A percentile compares a stretch with the other conserved stretches of the same genome.
These are phyloP conservation scores for Psittacula cyanocephala DNA, from an alignment of 2,113 vertebrate genomes.

Conservation along the genomic window DNA sequence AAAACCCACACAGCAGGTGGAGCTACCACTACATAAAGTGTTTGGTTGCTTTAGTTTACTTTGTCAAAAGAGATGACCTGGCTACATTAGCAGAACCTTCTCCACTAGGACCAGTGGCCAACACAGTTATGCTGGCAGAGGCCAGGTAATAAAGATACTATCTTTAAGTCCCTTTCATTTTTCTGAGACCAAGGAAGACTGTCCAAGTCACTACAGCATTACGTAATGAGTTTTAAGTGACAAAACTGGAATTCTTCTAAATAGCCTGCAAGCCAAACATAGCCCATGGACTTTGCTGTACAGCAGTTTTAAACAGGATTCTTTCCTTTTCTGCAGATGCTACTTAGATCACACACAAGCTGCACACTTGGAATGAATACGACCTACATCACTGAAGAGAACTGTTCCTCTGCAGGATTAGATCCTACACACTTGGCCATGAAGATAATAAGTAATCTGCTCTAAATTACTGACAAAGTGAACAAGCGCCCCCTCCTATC, in stretches of 20 bases:
- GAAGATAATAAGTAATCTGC: background rate
- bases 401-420: background rate
- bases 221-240: background rate
- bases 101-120: rapidly evolving
- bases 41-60: background rate
- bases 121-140: background rate
- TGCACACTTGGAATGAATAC: background rate
- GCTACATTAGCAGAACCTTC: background rate
- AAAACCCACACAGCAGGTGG: background rate
- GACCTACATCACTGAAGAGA: background rate
- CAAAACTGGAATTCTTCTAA: background rate
- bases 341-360: background rate
- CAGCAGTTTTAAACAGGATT: background rate
- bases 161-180: background rate
- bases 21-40: background rate
- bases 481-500: background rate
- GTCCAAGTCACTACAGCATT: background rate
- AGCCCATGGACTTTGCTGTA: background rate
- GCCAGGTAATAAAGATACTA: background rate
- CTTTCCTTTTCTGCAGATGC: background rate
- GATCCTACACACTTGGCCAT: background rate
- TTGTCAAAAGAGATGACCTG: background rate
- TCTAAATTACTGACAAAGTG: background rate
- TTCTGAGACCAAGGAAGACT: background rate
- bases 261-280: background rate